Evolutionary conservation across 2,113 vertebrate species (phyloP).

Genomic region (Scomber scombrus): DNA sequence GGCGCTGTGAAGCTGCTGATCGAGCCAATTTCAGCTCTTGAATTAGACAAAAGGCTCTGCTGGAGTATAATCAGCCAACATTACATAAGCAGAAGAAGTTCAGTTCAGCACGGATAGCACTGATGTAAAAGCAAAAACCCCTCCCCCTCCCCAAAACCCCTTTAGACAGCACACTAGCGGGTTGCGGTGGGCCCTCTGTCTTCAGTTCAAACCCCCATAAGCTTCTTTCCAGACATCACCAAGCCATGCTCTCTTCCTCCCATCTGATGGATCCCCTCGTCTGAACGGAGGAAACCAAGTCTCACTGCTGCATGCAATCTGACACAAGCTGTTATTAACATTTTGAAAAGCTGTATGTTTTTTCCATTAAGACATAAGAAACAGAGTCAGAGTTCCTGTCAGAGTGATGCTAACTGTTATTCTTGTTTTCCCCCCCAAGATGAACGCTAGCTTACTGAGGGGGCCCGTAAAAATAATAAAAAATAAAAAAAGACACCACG

Average conservation of each 20-base stretch:
- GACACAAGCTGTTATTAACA: constrained; percentile 23
- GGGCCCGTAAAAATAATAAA: constrained; percentile 22
- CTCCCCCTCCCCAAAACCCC: neutral
- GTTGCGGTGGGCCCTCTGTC: constrained; percentile 53
- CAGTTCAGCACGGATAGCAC: constrained; percentile 36
- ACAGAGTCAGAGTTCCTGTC: neutral
- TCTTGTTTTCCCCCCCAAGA: constrained; percentile 17
- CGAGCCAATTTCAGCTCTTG: constrained; percentile 17
- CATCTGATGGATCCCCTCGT: constrained; percentile 40
- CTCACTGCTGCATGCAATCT: neutral
- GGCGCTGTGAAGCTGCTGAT: constrained; percentile 21
- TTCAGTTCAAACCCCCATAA: constrained; percentile 52
- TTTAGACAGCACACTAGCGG: constrained; percentile 36
- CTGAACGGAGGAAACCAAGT: constrained; percentile 36
- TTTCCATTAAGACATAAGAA: constrained; percentile 37
- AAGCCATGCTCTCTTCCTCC: constrained; percentile 31
- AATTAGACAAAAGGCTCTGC: neutral
- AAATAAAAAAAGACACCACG: constrained; percentile 22
- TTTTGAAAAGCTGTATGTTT: constrained; percentile 6
- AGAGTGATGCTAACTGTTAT: neutral
- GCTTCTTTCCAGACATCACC: constrained; percentile 73
- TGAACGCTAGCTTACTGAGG: constrained; percentile 12
- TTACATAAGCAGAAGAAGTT: constrained; percentile 31
- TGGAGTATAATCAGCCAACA: constrained; percentile 11
- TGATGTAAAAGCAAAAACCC: constrained; percentile 27